Conservation (phyloP, 2,113 vertebrate genomes). For the Sigmodon hispidus region DNA sequence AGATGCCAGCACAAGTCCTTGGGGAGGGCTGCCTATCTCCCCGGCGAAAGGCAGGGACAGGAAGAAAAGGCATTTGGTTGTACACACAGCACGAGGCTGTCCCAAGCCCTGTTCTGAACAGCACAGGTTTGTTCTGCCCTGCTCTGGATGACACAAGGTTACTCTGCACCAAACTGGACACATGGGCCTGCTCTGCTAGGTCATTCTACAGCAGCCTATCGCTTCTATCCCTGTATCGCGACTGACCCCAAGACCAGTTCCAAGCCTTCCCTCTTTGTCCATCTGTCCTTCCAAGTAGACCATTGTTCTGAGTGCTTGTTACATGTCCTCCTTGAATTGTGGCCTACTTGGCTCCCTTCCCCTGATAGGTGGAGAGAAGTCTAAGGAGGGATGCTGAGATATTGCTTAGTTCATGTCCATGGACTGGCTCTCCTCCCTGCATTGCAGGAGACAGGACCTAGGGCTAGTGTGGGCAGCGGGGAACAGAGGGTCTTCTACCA, state of each 20-base stretch:
- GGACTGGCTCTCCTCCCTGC: not conserved
- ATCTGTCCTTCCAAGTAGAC: not conserved
- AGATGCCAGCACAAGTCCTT: not conserved
- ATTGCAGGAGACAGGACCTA: not conserved
- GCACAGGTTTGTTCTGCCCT: not conserved
- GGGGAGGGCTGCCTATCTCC: not conserved
- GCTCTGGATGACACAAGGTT: not conserved
- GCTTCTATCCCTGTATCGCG: not conserved
- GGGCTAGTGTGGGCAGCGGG: not conserved
- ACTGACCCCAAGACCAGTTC: not conserved
- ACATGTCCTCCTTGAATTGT: not conserved
- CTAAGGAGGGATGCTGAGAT: not conserved
- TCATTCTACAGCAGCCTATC: no score
- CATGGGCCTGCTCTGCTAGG: not conserved
- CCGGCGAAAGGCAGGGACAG: not conserved
- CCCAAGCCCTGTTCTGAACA: not conserved
- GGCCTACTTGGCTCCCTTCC: not conserved
- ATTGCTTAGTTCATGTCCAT: not conserved
- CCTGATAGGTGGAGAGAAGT: not conserved
- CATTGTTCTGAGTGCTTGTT: not conserved
- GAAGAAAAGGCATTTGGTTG: conserved; percentile 2
- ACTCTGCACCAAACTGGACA: not conserved
- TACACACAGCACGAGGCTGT: not conserved
- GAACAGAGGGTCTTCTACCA: not conserved
- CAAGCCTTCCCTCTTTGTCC: not conserved